Evolutionary conservation across 1,140 invertebrate species (phyloP), one percentile per base, ranked within the genome.

Genomic region (Oedothorax gibbosus): DNA sequence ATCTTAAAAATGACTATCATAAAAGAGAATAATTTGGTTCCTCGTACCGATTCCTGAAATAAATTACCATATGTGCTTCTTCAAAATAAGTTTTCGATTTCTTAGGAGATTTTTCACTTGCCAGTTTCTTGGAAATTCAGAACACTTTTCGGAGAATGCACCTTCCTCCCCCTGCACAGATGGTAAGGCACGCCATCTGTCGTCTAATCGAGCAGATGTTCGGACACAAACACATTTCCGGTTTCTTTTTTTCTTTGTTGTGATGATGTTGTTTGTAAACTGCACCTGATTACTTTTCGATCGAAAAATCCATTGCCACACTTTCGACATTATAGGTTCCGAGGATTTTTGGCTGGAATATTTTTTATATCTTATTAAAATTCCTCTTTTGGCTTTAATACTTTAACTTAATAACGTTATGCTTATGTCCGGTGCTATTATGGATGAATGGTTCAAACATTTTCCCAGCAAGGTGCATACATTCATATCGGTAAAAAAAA

Each of bases 141-240:
- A 60, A 60, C 57, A 12, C 57, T 14, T 60, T 60, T 60, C 57
- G 12, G 4, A 8, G 57, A 49, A 49, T 20, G n/a, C 20, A 53
- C 50, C 50, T 18, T 15, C 51, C 50, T 71, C 15, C 12, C 21
- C 7, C 12, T 8, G 9, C 50, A 54, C 69, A 71, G 69, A 51
- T 71, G 35, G 50, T 51, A 51, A 18, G 15, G 49, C n/a, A 15
- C 69, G 69, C 51, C 69, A 71, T 71, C 69, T 71, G 69, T 71
- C 69, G 69, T 9, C 21, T 10, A 20, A 15, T 4, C 50, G 12
- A 51, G 50, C 69, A 71, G 69, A 71, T 71, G 69, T 51, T 71
- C 20, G 50, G 9, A 49, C 54, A 51, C 49, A 53, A 18, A 18
- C 50, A 7, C 12, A 18, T 18, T 50, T 7, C n/a, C 49, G 7